Conservation (phyloP, 1,140 invertebrate species). For the Drosophila tsacasi region DNA sequence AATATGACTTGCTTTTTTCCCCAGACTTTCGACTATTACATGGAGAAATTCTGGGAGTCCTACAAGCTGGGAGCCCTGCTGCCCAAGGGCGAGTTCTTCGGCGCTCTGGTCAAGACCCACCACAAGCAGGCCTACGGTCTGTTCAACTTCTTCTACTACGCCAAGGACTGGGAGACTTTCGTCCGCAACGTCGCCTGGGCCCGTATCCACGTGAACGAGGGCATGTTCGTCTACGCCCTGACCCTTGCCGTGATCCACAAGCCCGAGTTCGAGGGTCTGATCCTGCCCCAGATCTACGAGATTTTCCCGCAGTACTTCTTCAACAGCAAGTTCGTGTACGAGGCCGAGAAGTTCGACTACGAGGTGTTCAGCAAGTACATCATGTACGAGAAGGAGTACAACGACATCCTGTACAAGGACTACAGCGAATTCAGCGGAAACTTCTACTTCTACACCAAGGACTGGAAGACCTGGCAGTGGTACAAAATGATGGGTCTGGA, state of each 20-base stretch:
- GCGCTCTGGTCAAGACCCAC: slow-evolving; percentile 11
- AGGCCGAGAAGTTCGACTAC: slow-evolving; percentile 9
- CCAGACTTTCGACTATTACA: slow-evolving; percentile 4
- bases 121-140: slow-evolving; percentile 10
- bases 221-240: slow-evolving; percentile 16
- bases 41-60: slow-evolving; percentile 22
- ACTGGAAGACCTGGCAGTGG: slow-evolving; percentile 81
- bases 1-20: neutral
- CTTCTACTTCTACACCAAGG: slow-evolving; percentile 4
- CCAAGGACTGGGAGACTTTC: slow-evolving; percentile 17
- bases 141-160: slow-evolving; percentile 22
- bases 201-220: slow-evolving; percentile 11
- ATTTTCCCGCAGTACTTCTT: slow-evolving; percentile 15
- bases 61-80: slow-evolving; percentile 11
- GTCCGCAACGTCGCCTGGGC: slow-evolving; percentile 10
- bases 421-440: neutral
- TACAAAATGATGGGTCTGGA: slow-evolving; percentile 82
- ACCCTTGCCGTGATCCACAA: slow-evolving; percentile 13
- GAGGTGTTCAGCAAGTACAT: slow-evolving; percentile 7
- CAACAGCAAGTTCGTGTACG: slow-evolving; percentile 13
- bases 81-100: slow-evolving; percentile 19
- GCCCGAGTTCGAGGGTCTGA: slow-evolving; percentile 10
- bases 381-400: slow-evolving; percentile 15
- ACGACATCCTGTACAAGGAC: slow-evolving; percentile 11
- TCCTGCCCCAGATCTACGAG: slow-evolving; percentile 12